These are phyloP conservation scores for Sussaba pulchella DNA, from an alignment of 2,888 invertebrate genomes.

Conservation along the genomic window DNA sequence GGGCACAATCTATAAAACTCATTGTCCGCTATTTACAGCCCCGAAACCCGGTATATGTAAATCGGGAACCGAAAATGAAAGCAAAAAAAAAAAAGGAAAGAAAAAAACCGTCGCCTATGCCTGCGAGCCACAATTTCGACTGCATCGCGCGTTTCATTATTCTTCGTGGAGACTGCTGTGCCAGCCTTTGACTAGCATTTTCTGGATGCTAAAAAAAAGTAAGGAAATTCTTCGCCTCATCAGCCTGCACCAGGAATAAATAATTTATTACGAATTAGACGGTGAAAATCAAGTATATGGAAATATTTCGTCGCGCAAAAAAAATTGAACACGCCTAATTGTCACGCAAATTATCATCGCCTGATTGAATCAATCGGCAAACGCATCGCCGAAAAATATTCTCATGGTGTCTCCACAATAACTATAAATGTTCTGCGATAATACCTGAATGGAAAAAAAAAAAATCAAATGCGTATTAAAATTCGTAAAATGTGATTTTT, in stretches of 20 bases:
- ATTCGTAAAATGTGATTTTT: too few species aligned
- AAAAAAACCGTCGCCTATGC: slow-evolving; percentile 42
- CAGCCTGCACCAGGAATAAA: not conserved
- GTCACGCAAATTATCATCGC: too few species aligned
- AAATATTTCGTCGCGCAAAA: not conserved
- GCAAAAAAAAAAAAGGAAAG: slow-evolving; percentile 67
- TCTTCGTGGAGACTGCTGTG: slow-evolving; percentile 53
- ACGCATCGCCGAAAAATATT: too few species aligned
- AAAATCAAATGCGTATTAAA: too few species aligned
- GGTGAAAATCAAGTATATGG: not conserved
- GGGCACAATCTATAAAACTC: slow-evolving; percentile 78
- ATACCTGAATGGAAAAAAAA: too few species aligned
- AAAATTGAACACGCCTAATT: too few species aligned
- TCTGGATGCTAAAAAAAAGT: not conserved
- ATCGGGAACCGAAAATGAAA: slow-evolving; percentile 70
- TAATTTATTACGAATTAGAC: not conserved
- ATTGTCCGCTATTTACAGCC: slow-evolving; percentile 78
- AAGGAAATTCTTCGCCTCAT: too few species aligned
- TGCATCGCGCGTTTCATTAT: slow-evolving; percentile 62
- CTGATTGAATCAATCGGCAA: too few species aligned
- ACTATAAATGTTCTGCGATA: too few species aligned
- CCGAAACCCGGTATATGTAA: slow-evolving; percentile 76
- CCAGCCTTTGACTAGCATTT: slow-evolving; percentile 44
- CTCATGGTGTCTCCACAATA: too few species aligned
- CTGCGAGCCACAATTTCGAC: slow-evolving; percentile 29